phyloP scores from a whole-genome alignment of 2,113 vertebrate species.

The Neomonachus schauinslandi region DNA sequence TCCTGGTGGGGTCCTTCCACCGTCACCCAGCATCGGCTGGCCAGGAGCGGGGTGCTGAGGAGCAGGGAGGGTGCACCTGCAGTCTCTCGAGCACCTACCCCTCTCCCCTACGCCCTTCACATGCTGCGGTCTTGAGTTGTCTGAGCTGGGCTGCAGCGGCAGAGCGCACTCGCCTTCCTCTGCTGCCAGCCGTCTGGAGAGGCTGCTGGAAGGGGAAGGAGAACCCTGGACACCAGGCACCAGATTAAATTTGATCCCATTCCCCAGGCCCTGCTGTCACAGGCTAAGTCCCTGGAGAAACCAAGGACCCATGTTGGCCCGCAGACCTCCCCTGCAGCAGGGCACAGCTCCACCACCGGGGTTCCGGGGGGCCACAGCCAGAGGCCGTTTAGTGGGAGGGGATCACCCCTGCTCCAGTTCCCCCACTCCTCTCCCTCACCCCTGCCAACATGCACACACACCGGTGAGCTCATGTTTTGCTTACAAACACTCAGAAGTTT shows the following conservation, averaged over 20 bases:
- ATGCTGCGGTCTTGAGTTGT: background rate
- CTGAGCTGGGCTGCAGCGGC: background rate
- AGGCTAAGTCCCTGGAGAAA: background rate
- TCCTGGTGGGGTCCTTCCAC: background rate
- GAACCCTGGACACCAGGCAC: background rate
- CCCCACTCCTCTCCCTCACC: no score
- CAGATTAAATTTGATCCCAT: background rate
- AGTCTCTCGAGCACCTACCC: fast-evolving
- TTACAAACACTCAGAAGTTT: background rate
- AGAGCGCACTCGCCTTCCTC: fast-evolving
- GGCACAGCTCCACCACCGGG: background rate
- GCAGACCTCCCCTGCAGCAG: background rate
- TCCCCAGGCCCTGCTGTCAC: background rate
- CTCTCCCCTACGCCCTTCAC: fast-evolving
- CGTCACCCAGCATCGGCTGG: background rate
- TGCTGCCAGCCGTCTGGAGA: background rate
- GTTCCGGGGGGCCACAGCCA: background rate
- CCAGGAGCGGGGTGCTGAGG: background rate
- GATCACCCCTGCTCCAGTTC: background rate
- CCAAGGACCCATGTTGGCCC: fast-evolving
- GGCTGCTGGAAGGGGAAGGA: background rate
- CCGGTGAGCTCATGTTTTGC: background rate
- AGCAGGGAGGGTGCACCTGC: background rate
- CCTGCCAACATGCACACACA: background rate
- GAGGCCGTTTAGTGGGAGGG: background rate